Evolutionary conservation across 1,140 invertebrate genomes (phyloP).

Genomic region (Lordiphosa collinella): DNA sequence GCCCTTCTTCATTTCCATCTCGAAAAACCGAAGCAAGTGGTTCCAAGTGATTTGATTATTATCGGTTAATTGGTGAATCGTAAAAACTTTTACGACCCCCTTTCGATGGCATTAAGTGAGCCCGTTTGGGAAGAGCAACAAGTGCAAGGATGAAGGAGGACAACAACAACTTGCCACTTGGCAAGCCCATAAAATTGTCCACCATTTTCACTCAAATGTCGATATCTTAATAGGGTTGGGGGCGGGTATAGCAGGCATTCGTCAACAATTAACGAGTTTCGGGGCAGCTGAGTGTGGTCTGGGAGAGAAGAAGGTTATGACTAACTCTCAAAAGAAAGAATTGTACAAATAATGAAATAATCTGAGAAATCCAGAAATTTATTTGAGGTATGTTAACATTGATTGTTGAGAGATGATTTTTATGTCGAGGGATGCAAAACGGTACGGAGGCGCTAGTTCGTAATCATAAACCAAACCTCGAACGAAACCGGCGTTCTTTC

Average conservation of each 20-base stretch:
- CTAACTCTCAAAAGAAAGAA: too few relatives aligned
- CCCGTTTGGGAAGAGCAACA: conserved; percentile 36
- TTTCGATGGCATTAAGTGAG: conserved; percentile 26
- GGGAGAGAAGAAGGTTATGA: too few relatives aligned
- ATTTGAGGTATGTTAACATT: too few relatives aligned
- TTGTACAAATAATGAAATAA: too few relatives aligned
- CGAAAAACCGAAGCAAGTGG: conserved; percentile 11
- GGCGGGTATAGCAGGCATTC: background rate
- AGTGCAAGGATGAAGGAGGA: conserved; percentile 22
- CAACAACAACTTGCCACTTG: background rate
- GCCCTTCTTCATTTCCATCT: background rate
- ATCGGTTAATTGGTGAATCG: conserved; percentile 76
- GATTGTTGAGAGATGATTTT: too few relatives aligned
- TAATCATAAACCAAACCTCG: too few relatives aligned
- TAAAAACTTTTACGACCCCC: conserved; percentile 73
- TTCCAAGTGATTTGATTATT: conserved; percentile 73
- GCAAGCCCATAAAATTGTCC: conserved; percentile 4
- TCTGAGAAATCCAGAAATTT: too few relatives aligned
- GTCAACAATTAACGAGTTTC: background rate
- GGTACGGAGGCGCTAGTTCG: too few relatives aligned
- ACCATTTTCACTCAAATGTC: conserved; percentile 5
- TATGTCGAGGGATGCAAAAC: too few relatives aligned
- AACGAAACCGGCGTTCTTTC: too few relatives aligned
- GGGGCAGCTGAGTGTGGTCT: background rate
- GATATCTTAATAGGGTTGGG: background rate